These are phyloP conservation scores for Somateria mollissima DNA, from an alignment of 2,797 vertebrate genomes.

Conservation along the genomic window DNA sequence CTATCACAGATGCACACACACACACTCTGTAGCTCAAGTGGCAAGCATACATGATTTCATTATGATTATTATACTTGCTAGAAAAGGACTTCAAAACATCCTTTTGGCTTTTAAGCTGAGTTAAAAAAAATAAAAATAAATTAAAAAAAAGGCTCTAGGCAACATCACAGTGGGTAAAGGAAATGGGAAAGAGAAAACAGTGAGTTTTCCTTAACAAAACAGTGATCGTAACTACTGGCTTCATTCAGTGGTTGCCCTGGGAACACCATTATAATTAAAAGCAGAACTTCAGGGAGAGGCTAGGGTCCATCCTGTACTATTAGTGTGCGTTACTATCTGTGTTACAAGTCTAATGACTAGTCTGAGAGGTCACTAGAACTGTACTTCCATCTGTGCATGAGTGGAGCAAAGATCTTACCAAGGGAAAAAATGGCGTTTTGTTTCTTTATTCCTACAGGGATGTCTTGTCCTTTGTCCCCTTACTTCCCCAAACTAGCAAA, in stretches of 20 bases:
- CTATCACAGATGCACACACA: neutral
- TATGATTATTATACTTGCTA: neutral
- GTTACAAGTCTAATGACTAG: neutral
- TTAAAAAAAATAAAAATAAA: neutral
- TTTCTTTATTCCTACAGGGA: neutral
- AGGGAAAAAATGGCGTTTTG: neutral
- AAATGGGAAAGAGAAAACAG: neutral
- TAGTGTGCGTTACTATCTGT: neutral
- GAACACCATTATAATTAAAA: neutral
- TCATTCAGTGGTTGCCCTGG: conserved; percentile 31
- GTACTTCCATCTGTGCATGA: neutral
- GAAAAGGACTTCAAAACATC: neutral
- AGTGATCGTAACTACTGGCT: neutral
- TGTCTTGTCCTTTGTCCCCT: neutral
- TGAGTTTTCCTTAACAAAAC: neutral
- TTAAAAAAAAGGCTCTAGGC: neutral
- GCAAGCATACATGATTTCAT: neutral
- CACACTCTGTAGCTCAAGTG: neutral
- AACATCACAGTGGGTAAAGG: neutral
- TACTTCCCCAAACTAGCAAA: neutral
- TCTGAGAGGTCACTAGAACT: neutral
- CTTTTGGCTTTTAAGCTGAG: neutral
- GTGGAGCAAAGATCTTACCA: neutral
- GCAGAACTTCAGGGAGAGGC: neutral
- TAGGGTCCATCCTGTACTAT: neutral